Evolutionary conservation across 2,113 vertebrate genomes (phyloP).

Genomic region (Triplophysa siluroides): DNA sequence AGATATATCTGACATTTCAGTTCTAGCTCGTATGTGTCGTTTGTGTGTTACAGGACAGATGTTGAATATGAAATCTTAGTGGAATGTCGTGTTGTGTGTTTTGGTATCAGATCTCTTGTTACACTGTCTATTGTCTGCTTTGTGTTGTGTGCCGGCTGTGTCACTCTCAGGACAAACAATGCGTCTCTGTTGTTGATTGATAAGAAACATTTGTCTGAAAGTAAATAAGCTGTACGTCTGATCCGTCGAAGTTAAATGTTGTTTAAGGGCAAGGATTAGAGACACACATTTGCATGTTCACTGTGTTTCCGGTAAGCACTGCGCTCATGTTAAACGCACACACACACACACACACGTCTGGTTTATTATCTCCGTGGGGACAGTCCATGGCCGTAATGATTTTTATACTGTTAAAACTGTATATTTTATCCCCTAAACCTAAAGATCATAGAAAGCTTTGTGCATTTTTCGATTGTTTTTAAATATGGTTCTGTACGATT

Average conservation of each 20-base stretch:
- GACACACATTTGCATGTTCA: conserved; percentile 27
- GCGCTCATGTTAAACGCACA: not conserved
- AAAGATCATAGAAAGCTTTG: no score
- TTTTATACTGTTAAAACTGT: no score
- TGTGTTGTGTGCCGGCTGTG: conserved; percentile 23
- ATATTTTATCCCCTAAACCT: no score
- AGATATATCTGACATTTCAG: no score
- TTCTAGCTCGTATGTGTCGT: not conserved
- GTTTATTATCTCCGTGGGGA: no score
- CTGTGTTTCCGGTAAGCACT: not conserved
- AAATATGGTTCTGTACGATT: no score
- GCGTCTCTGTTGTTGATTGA: conserved; percentile 19
- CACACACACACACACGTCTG: no score
- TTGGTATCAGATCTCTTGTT: conserved; percentile 17
- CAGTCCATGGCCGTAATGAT: no score
- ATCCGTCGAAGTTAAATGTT: not conserved
- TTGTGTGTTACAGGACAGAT: no score
- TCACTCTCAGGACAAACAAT: not conserved
- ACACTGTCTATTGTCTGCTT: conserved; percentile 4
- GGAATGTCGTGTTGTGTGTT: conserved; percentile 31
- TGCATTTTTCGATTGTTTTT: no score
- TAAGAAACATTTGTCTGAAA: not conserved
- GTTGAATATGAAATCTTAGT: not conserved
- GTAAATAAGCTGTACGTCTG: not conserved
- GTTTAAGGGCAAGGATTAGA: not conserved